These are phyloP conservation scores for Acrobasis repandana DNA, from an alignment of 2,888 invertebrate species.

Conservation along the genomic window DNA sequence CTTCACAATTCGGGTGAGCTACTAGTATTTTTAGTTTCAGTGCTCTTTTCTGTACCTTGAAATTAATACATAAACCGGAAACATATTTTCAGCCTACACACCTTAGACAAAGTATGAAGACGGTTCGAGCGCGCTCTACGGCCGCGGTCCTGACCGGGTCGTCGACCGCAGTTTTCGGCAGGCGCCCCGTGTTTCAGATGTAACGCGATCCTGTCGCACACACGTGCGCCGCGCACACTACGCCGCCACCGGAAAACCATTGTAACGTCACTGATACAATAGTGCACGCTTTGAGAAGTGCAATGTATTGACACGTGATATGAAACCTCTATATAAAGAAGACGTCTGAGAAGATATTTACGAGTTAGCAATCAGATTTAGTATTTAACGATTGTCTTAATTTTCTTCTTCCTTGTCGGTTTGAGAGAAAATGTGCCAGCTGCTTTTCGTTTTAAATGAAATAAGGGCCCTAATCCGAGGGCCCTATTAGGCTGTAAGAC, in stretches of 20 bases:
- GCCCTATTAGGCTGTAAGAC: too few species aligned
- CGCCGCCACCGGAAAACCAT: slow-evolving; percentile 51
- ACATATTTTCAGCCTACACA: neutral
- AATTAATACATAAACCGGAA: neutral
- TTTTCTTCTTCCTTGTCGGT: too few species aligned
- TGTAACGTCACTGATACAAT: slow-evolving; percentile 41
- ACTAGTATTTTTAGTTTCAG: too few species aligned
- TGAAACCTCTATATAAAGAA: slow-evolving; percentile 6
- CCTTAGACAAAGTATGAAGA: slow-evolving; percentile 56
- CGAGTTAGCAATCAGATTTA: neutral
- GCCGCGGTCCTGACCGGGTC: slow-evolving; percentile 76
- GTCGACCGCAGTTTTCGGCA: slow-evolving; percentile 80
- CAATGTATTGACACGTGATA: slow-evolving; percentile 34
- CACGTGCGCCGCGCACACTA: slow-evolving; percentile 37
- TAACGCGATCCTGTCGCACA: slow-evolving; percentile 76
- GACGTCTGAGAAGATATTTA: neutral
- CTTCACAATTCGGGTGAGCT: too few species aligned
- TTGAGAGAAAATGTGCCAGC: too few species aligned
- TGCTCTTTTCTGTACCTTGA: too few species aligned
- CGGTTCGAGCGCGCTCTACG: slow-evolving; percentile 50
- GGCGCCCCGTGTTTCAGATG: slow-evolving; percentile 81
- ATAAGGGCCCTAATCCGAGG: too few species aligned
- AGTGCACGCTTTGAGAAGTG: slow-evolving; percentile 42
- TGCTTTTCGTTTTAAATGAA: too few species aligned
- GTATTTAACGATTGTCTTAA: too few species aligned